Base-by-base conservation (phyloP, 2,113 vertebrate genomes). In the Circaetus gallicus region DNA sequence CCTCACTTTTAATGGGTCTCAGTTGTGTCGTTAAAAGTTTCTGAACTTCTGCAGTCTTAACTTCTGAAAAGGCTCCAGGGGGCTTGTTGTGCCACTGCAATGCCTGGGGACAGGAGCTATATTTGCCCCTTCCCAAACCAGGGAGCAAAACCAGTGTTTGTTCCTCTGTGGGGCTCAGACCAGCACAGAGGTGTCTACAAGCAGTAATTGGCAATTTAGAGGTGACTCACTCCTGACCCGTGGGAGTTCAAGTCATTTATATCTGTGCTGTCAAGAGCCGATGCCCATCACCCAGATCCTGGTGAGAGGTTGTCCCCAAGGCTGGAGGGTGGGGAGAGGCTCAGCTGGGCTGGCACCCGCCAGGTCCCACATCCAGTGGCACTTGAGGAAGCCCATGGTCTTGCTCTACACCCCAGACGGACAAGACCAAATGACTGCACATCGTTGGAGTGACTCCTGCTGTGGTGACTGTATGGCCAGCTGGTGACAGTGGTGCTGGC, bases 201-300 rank as follows among this genome's bases (percentile, higher is more conserved):
- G 58, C 32, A 28, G 47, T 63, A 87, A 43, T 8, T 67, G 53
- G 53, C 63, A 77, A 43, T 71, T 82, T 52, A 49, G 71, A 61
- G 47, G 52, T 61, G 78, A 28, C 47, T 82, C 11, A 4, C 6
- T 43, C 58, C 38, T 47, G 17, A 28, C 61, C 53, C 4, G 0
- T 5, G 74, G 43, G 61, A 80, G 26, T 32, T 69, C 21, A 45
- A 6, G 20, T 36, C 0, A 6, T 32, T 80, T 34, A 10, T 16
- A 13, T 9, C 40, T 31, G 31, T 16, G 63, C n/a, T 47, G 16
- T 25, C 1, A 0, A 77, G 63, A 71, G 56, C 21, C 1, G 0
- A 47, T 21, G 34, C 34, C 72, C n/a, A 16, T 8, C 6, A 1
- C 34, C 20, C 76, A 63, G 45, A n/a, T 24, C 14, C 49, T 3